phyloP scores from a whole-genome alignment of 2,888 invertebrate genomes.

The Germaria angustata region DNA sequence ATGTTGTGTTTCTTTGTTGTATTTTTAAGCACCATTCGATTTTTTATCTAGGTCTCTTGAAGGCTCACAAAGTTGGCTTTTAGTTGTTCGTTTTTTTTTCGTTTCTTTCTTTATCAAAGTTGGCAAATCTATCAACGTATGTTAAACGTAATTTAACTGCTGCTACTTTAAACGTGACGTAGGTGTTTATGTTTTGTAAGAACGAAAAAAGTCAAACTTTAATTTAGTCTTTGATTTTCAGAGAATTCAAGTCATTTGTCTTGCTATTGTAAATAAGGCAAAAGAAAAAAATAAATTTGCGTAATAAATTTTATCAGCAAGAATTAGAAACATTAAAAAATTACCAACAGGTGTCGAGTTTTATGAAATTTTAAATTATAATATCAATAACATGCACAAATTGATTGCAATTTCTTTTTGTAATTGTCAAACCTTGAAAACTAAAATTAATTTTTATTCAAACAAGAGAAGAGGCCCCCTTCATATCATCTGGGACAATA shows the following conservation, averaged over 20 bases:
- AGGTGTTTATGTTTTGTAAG: slow-evolving; percentile 46
- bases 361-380: slow-evolving; percentile 40
- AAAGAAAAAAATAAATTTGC: slow-evolving; percentile 37
- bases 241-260: slow-evolving; percentile 54
- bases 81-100: not conserved
- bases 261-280: slow-evolving; percentile 6
- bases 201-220: slow-evolving; percentile 17
- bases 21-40: not conserved
- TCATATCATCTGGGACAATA: not conserved
- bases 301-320: slow-evolving; percentile 51
- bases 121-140: slow-evolving; percentile 52
- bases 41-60: slow-evolving; percentile 10
- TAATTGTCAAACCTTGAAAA: not conserved
- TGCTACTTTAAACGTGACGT: slow-evolving; percentile 63
- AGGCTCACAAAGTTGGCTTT: slow-evolving; percentile 27
- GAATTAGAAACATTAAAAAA: not conserved
- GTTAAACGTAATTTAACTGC: slow-evolving; percentile 51
- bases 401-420: not conserved
- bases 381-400: slow-evolving; percentile 17
- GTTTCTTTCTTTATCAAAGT: slow-evolving; percentile 45
- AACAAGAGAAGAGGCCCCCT: not conserved
- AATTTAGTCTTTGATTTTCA: slow-evolving; percentile 57
- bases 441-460: not conserved
- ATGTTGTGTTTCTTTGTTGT: slow-evolving; percentile 15
- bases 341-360: slow-evolving; percentile 55